These are phyloP conservation scores for Octomys mimax DNA, from an alignment of 2,797 vertebrate genomes.

Conservation along the genomic window DNA sequence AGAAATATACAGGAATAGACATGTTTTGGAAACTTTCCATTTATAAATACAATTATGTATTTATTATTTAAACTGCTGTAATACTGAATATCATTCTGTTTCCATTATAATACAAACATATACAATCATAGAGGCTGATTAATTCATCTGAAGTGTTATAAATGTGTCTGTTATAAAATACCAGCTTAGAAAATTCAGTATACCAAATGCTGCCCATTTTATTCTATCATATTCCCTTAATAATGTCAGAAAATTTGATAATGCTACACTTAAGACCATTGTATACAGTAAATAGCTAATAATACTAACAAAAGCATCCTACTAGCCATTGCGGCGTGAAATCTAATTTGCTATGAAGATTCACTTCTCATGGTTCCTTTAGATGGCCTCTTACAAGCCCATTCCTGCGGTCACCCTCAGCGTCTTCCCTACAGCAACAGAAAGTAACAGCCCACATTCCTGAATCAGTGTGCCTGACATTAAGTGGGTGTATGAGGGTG, in stretches of 20 bases:
- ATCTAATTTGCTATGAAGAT: constrained; percentile 55
- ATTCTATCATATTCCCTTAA: neutral
- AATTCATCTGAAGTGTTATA: constrained; percentile 4
- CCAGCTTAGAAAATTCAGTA: neutral
- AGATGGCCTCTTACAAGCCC: neutral
- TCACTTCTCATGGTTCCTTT: constrained; percentile 11
- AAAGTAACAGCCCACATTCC: constrained; percentile 58
- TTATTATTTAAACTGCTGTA: constrained; percentile 1
- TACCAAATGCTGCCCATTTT: neutral
- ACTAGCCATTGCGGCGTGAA: neutral
- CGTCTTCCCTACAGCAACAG: constrained; percentile 54
- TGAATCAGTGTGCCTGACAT: constrained; percentile 59
- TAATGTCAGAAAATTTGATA: constrained; percentile 8
- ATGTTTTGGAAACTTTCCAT: neutral
- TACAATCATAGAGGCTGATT: neutral
- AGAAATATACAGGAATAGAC: neutral
- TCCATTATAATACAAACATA: neutral
- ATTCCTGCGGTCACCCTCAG: neutral
- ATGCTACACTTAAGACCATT: neutral
- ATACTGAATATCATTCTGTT: neutral
- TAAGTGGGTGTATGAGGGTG: constrained; percentile 40
- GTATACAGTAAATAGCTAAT: neutral
- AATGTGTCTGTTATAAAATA: neutral
- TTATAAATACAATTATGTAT: neutral
- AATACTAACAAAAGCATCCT: neutral